These are phyloP conservation scores for Prunella fulvescens DNA, from an alignment of 2,113 vertebrate genomes.

Conservation along the genomic window DNA sequence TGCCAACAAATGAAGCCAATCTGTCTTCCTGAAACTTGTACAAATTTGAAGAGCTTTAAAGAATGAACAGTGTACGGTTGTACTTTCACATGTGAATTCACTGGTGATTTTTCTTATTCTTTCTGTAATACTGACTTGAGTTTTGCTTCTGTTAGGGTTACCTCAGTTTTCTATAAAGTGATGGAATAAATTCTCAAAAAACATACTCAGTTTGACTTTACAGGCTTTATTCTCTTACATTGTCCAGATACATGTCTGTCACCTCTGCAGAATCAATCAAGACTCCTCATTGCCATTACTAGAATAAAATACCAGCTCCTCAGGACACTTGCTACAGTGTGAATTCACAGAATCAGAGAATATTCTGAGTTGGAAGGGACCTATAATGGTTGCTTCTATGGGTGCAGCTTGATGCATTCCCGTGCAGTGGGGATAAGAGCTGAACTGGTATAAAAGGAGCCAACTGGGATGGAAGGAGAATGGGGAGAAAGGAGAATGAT, in stretches of 20 bases:
- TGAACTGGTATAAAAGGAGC: not conserved
- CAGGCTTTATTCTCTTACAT: not conserved
- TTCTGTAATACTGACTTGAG: not conserved
- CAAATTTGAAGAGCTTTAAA: not conserved
- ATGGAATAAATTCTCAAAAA: slow-evolving; percentile 49
- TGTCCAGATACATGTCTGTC: not conserved
- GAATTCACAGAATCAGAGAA: not conserved
- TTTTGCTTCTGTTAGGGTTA: slow-evolving; percentile 1
- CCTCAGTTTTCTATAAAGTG: slow-evolving; percentile 33
- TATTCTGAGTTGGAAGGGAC: not conserved
- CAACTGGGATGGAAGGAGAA: not conserved
- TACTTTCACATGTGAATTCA: not conserved
- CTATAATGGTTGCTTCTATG: not conserved
- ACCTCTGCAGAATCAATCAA: not conserved
- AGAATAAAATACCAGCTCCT: not conserved
- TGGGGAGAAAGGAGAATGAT: not conserved
- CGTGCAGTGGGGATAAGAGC: not conserved
- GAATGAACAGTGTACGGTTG: not conserved
- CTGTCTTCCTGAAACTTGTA: not conserved
- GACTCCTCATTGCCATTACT: not conserved
- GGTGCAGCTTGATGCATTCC: not conserved
- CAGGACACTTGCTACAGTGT: not conserved
- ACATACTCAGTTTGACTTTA: not conserved
- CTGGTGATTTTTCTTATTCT: not conserved
- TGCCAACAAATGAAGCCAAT: not conserved